Conservation (phyloP, 2,113 vertebrate genomes). For the Anser cygnoides region DNA sequence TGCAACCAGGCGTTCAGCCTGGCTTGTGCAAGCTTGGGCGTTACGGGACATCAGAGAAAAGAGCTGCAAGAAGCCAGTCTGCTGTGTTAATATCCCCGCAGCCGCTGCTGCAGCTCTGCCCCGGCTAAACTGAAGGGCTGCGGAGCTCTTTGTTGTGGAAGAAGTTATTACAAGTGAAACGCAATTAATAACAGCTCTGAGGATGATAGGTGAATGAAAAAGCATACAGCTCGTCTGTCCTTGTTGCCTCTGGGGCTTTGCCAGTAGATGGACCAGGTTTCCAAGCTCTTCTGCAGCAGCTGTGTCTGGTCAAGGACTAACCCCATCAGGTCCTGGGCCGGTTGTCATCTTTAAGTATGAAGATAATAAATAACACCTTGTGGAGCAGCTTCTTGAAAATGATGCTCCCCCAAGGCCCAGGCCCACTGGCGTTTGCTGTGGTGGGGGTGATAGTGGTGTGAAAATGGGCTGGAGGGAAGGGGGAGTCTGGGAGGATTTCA, state of each 20-base stretch:
- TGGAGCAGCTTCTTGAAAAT: background rate
- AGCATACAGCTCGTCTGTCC: background rate
- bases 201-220: background rate
- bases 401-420: background rate
- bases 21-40: background rate
- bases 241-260: background rate
- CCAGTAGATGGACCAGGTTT: background rate
- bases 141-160: background rate
- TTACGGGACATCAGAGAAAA: background rate
- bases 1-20: background rate
- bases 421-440: background rate
- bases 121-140: accelerated
- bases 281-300: accelerated
- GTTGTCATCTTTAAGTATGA: background rate
- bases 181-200: background rate
- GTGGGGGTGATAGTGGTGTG: background rate
- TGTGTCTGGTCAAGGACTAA: background rate
- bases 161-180: background rate
- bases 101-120: background rate
- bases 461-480: slow-evolving; percentile 5
- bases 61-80: background rate
- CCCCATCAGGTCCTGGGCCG: background rate
- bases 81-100: background rate
- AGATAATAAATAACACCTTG: background rate
- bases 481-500: slow-evolving; percentile 42